Base-by-base conservation (phyloP, 2,797 vertebrate species). In the Schizothorax lantsangensis region DNA sequence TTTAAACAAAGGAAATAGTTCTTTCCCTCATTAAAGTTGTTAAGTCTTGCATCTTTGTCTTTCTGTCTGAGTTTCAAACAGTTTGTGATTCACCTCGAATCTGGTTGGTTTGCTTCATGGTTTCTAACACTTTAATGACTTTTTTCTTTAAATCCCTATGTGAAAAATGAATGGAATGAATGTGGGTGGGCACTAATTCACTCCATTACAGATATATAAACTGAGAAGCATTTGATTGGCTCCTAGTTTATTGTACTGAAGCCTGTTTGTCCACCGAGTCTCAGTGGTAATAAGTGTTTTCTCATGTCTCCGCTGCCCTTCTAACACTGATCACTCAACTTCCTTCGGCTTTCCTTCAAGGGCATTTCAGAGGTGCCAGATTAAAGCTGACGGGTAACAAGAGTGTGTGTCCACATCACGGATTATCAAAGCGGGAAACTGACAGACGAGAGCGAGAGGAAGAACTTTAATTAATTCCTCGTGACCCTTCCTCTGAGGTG, bases 311-410 rank as follows among this genome's bases (percentile, higher is more conserved):
- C 91, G 84, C 79, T 92, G 90, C 91, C 91, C 91, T 93, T 91
- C 93, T 92, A 86, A 92, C 64, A 89, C 90, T 89, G 66, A 64
- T 64, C 30, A 8, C 33, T 75, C 72, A 77, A 88, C 91, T 89
- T 90, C 89, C 89, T 93, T 94, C 91, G 91, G 90, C 93, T 94
- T 92, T 91, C 90, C 83, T 92, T 90, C 95, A 96, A 95, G 95
- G 95, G 90, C 94, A 93, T 96, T 95, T 93, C 92, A 95, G 92
- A 94, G 93, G 91, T 92, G 92, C 93, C 92, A 94, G 95, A 96
- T 96, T 95, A 95, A 91, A 91, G 95, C 92, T 95, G 93, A 96
- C 94, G 93, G 92, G 93, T 92, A 95, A 92, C 92, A 91, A 93
- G 89, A 92, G 86, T 90, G 90, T 92, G 91, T 94, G 93, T 95